phyloP scores from a whole-genome alignment of 2,797 vertebrate genomes.

The Toxotes lorentzi region DNA sequence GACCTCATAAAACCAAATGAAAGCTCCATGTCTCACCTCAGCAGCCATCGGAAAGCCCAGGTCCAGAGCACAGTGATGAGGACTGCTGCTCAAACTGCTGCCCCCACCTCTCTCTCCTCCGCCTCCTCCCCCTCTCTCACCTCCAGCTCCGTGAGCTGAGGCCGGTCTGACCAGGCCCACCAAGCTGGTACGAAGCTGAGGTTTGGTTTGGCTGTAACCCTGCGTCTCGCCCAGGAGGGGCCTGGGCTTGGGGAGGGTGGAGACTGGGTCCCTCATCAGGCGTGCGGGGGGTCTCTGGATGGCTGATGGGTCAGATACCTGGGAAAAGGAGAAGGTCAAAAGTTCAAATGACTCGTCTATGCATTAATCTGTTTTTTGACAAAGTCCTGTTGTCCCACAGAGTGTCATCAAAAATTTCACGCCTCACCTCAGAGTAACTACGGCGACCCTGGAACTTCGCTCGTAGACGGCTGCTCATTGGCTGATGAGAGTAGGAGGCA shows the following conservation, averaged over 20 bases:
- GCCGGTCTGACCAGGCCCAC: conserved; percentile 77
- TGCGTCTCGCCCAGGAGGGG: conserved; percentile 73
- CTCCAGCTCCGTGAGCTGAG: conserved; percentile 70
- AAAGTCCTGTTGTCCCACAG: background rate
- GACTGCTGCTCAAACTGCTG: conserved; percentile 76
- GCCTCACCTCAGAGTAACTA: conserved; percentile 89
- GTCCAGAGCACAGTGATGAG: conserved; percentile 74
- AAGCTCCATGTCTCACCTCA: conserved; percentile 57
- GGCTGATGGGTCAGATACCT: conserved; percentile 85
- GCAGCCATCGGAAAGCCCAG: conserved; percentile 68
- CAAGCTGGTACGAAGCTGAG: conserved; percentile 61
- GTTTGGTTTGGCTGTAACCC: conserved; percentile 71
- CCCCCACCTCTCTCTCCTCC: conserved; percentile 54
- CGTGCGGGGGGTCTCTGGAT: conserved; percentile 78
- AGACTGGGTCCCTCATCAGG: conserved; percentile 86
- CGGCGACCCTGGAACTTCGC: conserved; percentile 91
- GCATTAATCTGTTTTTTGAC: background rate
- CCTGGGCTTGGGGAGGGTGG: conserved; percentile 89
- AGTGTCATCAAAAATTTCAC: background rate
- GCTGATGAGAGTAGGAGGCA: conserved; percentile 85
- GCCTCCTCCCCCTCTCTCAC: conserved; percentile 46
- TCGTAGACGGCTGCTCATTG: conserved; percentile 87
- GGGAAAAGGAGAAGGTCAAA: background rate
- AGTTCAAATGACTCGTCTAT: background rate
- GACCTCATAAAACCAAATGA: background rate